Base-by-base conservation (phyloP, 2,888 invertebrate genomes). In the Ethmia dodecea region DNA sequence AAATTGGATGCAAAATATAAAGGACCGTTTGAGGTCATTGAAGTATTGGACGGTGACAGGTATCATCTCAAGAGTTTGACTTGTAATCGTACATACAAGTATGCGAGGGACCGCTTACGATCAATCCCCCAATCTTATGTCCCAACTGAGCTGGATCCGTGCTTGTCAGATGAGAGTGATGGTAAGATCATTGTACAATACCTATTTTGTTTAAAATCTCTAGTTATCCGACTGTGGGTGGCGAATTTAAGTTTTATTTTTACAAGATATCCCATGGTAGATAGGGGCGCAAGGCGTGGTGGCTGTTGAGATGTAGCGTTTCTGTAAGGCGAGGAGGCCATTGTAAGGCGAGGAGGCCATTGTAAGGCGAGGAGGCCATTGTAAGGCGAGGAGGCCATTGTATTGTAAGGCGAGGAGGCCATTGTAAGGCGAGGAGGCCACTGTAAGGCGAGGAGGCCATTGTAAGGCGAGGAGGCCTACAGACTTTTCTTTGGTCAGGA, bases 1-100 rank as follows among this genome's bases (percentile, higher is more conserved):
- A 50, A 51, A 31, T 36, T 50, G 13, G 37, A 37, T 28, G 30
- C 33, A 5, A 54, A 49, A 27, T 46, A 43, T 34, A 38, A 18
- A 15, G 39, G 43, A 1, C 45, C 44, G 0, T 44, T 33, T 24
- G 16, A 42, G 5, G 41, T 46, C 28, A 43, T 30, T 10, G 13
- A 4, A 20, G 41, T 43, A 6, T 24, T 45, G 22, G 40, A 43
- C 1, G 35, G 36, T 18, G 42, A 42, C 20, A 22, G 40, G 0
- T 40, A 45, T 8, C 5, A 5, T 15, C 26, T 49, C 8, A 47
- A 41, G 34, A 32, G 28, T 13, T n/a, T 52, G 2, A 13, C 12
- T 5, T 40, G 45, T 5, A 14, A 41, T 13, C 37, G 50, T 3
- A 29, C 30, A 0, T 49, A 38, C 14, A 55, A 55, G 28, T 51